Evolutionary conservation across 1,140 invertebrate species (phyloP), one percentile per base, ranked within the genome.

Genomic region (Drosophila nigrodunni): DNA sequence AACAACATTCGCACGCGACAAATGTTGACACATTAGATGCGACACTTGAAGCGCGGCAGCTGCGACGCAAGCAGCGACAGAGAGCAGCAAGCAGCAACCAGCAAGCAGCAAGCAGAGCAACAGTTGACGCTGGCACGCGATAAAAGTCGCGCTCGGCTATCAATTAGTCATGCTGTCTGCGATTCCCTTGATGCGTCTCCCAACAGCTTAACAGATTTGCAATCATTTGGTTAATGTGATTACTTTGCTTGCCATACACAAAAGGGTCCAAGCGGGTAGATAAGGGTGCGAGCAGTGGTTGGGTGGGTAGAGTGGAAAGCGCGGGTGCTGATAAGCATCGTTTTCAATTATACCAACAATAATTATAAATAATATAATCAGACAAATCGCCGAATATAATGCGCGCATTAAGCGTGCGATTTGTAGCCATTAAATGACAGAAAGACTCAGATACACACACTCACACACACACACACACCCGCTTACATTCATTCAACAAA

Each of bases 1-100:
- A 52, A 52, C 41, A 65, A 57, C 15, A 37, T 39, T 54, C 80
- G 83, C 83, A 88, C 82, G 82, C 83, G 82, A 87, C 83, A 68
- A 72, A 55, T 82, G 82, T 86, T 87, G 79, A 79, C 76, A 86
- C 69, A 76, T 54, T 70, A 50, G 52, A 59, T 30, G 44, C 54
- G 18, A 68, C 44, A 50, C 41, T 54, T 54, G 6, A 44, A 34
- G 18, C 8, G 8, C 43, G 34, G 7, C 59, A 52, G 39, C 39
- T 10, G 60, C 49, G 6, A 46, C 50, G n/a, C 9, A 9, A 58
- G 34, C 66, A 18, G 25, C 3, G 25, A 6, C 66, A 13, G 25
- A 30, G 25, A 6, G 25, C 25, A 30, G 4, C 25, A 6, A 6
- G 25, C 25, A 25, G 25, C 25, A 11, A 58, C n/a, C 66, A 18